phyloP scores from a whole-genome alignment of 2,888 invertebrate species.

The Scaptomyza caliginosa region DNA sequence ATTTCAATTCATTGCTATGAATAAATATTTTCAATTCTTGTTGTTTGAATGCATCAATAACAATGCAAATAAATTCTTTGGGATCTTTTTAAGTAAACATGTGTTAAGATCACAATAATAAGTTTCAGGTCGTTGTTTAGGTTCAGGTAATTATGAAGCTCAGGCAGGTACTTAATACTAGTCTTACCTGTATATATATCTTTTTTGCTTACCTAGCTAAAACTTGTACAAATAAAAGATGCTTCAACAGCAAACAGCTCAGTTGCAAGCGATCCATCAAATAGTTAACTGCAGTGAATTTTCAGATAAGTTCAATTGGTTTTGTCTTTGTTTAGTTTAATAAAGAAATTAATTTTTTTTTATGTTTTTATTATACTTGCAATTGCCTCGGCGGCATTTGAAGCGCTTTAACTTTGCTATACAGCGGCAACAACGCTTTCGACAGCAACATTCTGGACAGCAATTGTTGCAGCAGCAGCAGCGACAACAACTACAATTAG shows the following conservation, averaged over 20 bases:
- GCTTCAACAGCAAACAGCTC: background rate
- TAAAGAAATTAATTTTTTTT: background rate
- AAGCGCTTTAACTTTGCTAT: background rate
- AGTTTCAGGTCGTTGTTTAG: no score
- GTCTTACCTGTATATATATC: constrained; percentile 3
- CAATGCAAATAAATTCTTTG: no score
- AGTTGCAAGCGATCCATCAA: constrained; percentile 22
- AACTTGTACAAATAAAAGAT: constrained; percentile 41
- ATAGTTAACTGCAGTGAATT: constrained; percentile 30
- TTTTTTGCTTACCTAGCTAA: background rate
- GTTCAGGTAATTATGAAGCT: background rate
- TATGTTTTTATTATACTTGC: background rate
- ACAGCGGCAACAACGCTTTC: background rate
- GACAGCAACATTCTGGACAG: background rate
- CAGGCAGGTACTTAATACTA: background rate
- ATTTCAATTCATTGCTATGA: constrained; percentile 29
- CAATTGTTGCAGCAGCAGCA: background rate
- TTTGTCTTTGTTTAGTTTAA: background rate
- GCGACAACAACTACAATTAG: constrained; percentile 15
- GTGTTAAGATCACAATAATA: no score
- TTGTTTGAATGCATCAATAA: background rate
- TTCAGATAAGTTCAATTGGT: constrained; percentile 28
- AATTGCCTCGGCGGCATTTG: constrained; percentile 1
- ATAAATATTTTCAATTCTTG: constrained; percentile 3
- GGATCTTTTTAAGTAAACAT: no score